Percentiles rank a stretch among this genome's conserved stretches.
Conservation (phyloP, 2,113 vertebrate genomes). For the Ailurus styani region DNA sequence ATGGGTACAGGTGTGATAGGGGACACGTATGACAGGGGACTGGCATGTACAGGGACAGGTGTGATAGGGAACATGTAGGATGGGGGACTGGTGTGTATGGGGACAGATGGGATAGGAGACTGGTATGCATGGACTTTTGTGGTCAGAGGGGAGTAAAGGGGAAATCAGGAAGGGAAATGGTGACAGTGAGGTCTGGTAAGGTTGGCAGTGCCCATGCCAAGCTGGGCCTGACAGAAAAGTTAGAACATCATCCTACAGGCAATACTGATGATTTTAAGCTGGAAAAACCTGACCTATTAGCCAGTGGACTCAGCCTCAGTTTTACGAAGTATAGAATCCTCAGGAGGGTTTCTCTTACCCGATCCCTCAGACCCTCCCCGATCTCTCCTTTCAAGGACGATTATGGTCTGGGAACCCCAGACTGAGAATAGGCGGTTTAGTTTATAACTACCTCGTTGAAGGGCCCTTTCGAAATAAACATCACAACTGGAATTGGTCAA, state of each 20-base stretch:
- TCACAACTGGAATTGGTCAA: neutral
- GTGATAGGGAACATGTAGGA: neutral
- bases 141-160: neutral
- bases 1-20: neutral
- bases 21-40: too few species aligned
- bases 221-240: neutral
- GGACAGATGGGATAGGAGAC: neutral
- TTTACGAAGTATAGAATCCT: neutral
- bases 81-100: neutral
- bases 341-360: neutral
- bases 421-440: fast-evolving
- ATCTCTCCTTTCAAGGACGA: neutral
- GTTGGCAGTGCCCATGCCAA: neutral
- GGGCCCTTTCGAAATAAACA: neutral
- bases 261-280: neutral
- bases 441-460: neutral
- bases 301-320: neutral
- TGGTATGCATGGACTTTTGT: too few species aligned
- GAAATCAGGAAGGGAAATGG: neutral
- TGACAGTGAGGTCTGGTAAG: neutral
- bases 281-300: neutral
- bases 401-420: neutral
- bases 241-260: neutral
- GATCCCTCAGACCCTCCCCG: neutral
- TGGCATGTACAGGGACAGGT: neutral